Percentiles rank a stretch among this genome's conserved stretches.
Evolutionary conservation across 2,797 vertebrate species (phyloP).

Genomic region (Buceros bicornis): DNA sequence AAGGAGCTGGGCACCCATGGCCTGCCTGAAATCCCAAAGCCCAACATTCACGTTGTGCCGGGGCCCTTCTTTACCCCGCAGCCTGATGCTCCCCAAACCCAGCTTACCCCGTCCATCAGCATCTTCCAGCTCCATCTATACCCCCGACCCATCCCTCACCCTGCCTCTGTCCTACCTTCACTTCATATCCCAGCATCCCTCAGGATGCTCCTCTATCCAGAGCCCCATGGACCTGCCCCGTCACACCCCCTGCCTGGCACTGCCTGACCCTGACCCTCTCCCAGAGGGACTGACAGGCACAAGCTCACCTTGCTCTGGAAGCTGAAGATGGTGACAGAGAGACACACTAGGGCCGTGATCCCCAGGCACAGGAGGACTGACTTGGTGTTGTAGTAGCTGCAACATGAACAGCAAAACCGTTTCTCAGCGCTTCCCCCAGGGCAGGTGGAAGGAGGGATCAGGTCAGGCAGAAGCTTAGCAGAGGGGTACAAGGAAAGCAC

Average conservation of each 20-base stretch:
- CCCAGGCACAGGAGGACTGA: conserved; percentile 92
- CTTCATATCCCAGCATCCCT: not conserved
- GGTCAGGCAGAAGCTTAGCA: not conserved
- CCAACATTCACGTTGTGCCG: rapidly evolving
- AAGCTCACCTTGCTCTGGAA: conserved; percentile 92
- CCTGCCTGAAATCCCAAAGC: not conserved
- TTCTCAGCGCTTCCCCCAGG: not conserved
- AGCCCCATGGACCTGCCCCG: not conserved
- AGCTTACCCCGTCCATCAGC: not conserved
- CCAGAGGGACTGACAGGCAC: not conserved
- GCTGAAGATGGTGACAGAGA: conserved; percentile 91
- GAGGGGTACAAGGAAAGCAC: not conserved
- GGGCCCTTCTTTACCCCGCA: not conserved
- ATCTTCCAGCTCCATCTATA: not conserved
- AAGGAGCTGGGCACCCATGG: rapidly evolving
- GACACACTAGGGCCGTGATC: conserved; percentile 91
- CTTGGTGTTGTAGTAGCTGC: conserved; percentile 92
- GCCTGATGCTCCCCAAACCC: not conserved
- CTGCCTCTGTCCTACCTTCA: not conserved
- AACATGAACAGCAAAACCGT: not conserved
- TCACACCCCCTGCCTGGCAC: too few relatives aligned
- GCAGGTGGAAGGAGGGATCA: not conserved
- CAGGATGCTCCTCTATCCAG: not conserved
- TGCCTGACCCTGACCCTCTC: not conserved
- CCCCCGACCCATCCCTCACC: not conserved